A percentile compares a stretch with the other conserved stretches of the same genome.
Conservation (phyloP, 2,113 vertebrate species). For the Arvicanthis niloticus region DNA sequence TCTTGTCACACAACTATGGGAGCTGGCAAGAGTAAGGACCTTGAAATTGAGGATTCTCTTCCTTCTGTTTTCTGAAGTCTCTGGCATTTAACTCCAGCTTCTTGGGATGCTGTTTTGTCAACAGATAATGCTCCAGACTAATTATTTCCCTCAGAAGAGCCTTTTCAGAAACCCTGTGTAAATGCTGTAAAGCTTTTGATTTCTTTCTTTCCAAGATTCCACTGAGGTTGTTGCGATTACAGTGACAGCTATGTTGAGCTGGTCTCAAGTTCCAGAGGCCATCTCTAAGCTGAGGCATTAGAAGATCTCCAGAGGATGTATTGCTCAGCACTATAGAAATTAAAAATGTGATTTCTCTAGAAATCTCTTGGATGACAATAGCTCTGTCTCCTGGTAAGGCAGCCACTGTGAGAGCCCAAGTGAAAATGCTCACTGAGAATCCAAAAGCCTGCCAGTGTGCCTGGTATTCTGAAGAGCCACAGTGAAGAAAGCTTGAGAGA, state of each 20-base stretch:
- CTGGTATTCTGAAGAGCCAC: constrained; percentile 54
- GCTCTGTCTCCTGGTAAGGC: constrained; percentile 45
- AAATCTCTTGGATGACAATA: constrained; percentile 72
- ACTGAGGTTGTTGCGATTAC: constrained; percentile 14
- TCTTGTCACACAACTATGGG: not conserved
- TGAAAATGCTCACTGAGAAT: constrained; percentile 70
- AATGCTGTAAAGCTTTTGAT: constrained; percentile 55
- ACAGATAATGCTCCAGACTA: constrained; percentile 43
- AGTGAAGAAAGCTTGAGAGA: constrained; percentile 16
- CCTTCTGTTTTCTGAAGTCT: constrained; percentile 50
- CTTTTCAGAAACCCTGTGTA: constrained; percentile 59
- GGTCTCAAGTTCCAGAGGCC: constrained; percentile 36
- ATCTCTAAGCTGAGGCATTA: constrained; percentile 45
- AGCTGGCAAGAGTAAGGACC: constrained; percentile 29
- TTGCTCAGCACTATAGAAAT: constrained; percentile 66
- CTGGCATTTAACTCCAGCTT: constrained; percentile 54
- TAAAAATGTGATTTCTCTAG: constrained; percentile 78
- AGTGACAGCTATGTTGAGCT: constrained; percentile 63
- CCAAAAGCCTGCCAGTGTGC: constrained; percentile 45
- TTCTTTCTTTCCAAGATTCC: constrained; percentile 26
- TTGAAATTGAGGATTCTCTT: not conserved
- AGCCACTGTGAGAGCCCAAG: constrained; percentile 47
- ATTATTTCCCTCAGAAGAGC: constrained; percentile 59
- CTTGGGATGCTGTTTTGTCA: constrained; percentile 52
- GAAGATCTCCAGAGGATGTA: constrained; percentile 50